Percentiles rank a stretch among this genome's conserved stretches.
These are phyloP conservation scores for Nettapus auritus DNA, from an alignment of 2,113 vertebrate genomes.

Conservation along the genomic window DNA sequence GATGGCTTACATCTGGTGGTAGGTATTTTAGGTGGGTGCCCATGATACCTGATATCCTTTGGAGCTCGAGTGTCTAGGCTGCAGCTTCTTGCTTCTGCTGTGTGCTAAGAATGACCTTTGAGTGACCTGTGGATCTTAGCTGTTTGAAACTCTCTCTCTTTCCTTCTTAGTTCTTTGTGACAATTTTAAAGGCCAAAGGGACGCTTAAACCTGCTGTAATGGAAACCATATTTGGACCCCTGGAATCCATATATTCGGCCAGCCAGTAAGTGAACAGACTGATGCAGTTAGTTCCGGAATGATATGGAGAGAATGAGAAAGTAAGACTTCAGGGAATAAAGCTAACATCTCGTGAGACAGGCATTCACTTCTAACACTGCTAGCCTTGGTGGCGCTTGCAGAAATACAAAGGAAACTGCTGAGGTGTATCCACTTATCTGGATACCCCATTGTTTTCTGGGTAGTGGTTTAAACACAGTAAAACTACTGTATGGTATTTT, in stretches of 20 bases:
- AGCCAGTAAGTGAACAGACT: constrained; percentile 87
- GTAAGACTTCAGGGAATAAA: background rate
- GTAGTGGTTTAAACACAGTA: background rate
- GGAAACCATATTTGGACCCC: constrained; percentile 88
- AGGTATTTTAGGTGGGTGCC: background rate
- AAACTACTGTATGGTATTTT: background rate
- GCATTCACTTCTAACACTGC: background rate
- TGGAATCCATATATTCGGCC: constrained; percentile 86
- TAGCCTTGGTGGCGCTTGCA: background rate
- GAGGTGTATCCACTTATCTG: fast-evolving
- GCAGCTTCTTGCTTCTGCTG: background rate
- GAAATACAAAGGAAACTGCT: background rate
- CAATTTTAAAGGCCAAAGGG: constrained; percentile 90
- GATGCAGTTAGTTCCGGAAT: background rate
- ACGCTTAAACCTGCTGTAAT: constrained; percentile 83
- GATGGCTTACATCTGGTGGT: background rate
- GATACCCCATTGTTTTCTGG: background rate
- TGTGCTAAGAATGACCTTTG: background rate
- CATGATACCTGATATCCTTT: background rate
- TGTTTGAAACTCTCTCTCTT: background rate
- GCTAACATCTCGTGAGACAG: background rate
- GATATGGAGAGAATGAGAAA: background rate
- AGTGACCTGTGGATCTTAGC: background rate
- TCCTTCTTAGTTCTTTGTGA: constrained; percentile 84
- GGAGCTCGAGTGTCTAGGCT: background rate